These are phyloP conservation scores for Enteromius treurensis DNA, from an alignment of 2,797 vertebrate species.

Conservation along the genomic window DNA sequence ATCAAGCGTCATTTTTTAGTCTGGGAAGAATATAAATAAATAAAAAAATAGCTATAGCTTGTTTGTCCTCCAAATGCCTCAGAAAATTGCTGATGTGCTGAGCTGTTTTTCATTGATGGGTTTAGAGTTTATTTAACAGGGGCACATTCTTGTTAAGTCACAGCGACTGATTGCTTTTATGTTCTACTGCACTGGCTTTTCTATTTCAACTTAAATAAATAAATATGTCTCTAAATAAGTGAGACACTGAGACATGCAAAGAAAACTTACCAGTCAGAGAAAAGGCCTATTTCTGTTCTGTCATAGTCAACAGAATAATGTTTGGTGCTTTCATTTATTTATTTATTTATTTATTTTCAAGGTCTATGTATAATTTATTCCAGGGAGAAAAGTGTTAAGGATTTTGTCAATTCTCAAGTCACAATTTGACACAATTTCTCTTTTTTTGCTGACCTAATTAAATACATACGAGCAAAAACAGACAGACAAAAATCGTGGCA, in stretches of 20 bases:
- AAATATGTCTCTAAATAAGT: constrained; percentile 72
- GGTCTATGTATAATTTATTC: constrained; percentile 50
- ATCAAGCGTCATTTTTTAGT: background rate
- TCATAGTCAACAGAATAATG: constrained; percentile 59
- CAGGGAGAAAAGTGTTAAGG: constrained; percentile 33
- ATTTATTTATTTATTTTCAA: constrained; percentile 46
- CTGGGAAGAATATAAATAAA: constrained; percentile 35
- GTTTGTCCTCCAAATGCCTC: constrained; percentile 62
- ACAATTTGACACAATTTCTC: constrained; percentile 33
- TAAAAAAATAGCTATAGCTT: constrained; percentile 47
- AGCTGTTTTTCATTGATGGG: constrained; percentile 69
- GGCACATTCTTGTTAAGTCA: constrained; percentile 82
- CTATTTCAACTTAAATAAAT: constrained; percentile 71
- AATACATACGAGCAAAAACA: constrained; percentile 42
- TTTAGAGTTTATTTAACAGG: constrained; percentile 79
- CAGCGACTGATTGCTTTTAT: constrained; percentile 82
- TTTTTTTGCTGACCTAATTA: constrained; percentile 49
- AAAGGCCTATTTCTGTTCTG: constrained; percentile 54
- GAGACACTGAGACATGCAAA: constrained; percentile 36
- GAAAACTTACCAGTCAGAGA: constrained; percentile 53
- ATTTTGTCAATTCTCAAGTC: constrained; percentile 41
- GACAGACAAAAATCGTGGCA: constrained; percentile 32
- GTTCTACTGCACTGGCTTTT: constrained; percentile 75
- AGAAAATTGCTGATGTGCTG: constrained; percentile 77
- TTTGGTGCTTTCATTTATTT: constrained; percentile 58